Percentiles rank a stretch among this genome's conserved stretches.
Conservation (phyloP, 2,113 vertebrate genomes). For the Nothobranchius kuhntae region DNA sequence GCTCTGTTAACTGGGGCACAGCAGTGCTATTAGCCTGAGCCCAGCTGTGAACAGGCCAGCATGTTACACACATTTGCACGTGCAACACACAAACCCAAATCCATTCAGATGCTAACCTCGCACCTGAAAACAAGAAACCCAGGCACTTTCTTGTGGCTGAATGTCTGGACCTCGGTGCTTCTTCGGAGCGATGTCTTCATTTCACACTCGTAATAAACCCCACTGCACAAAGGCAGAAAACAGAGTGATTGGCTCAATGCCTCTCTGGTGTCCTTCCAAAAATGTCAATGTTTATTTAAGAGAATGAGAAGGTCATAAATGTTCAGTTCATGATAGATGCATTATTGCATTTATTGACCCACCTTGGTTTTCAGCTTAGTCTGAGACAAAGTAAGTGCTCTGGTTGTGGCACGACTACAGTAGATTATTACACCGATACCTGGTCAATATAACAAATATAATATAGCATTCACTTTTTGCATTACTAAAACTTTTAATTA, state of each 20-base stretch:
- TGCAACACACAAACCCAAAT: constrained; percentile 11
- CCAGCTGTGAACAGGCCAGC: constrained; percentile 41
- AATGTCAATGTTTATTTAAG: constrained; percentile 50
- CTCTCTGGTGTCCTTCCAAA: constrained; percentile 1
- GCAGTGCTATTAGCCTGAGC: constrained; percentile 46
- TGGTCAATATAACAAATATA: background rate
- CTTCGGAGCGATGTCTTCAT: constrained; percentile 19
- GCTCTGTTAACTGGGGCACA: constrained; percentile 57
- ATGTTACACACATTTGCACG: constrained; percentile 10
- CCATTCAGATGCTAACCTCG: constrained; percentile 1
- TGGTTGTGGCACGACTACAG: background rate
- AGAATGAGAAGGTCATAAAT: constrained; percentile 24
- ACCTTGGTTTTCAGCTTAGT: background rate
- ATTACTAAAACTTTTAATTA: background rate
- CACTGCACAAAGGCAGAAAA: constrained; percentile 3
- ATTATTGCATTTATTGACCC: constrained; percentile 36
- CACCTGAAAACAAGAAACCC: background rate
- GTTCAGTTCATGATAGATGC: constrained; percentile 14
- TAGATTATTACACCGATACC: background rate
- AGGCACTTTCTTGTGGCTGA: background rate
- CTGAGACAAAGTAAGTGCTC: background rate
- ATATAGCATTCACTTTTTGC: constrained; percentile 1
- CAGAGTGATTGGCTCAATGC: constrained; percentile 21
- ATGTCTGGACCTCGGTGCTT: constrained; percentile 12
- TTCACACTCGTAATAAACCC: constrained; percentile 20